Base-by-base conservation (phyloP, 2,113 vertebrate species). In the Gavia stellata region DNA sequence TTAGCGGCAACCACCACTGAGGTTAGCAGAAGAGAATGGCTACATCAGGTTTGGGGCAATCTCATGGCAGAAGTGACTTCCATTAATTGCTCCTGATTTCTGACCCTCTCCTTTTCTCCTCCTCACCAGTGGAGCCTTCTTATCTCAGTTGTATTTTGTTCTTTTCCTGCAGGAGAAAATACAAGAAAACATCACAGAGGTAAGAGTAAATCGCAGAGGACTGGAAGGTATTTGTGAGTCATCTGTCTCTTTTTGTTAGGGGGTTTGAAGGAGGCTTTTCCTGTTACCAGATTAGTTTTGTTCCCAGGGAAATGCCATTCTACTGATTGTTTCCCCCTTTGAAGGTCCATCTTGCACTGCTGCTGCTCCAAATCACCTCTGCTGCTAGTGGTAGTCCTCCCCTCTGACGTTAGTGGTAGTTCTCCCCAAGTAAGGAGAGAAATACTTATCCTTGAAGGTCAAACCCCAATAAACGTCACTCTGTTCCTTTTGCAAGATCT, bases 121-220 rank as follows among this genome's bases (percentile, higher is more conserved):
- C 14, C 44, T 93, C 38, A 15, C 18, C 44, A 59, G 12, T 49
- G 40, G 78, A 90, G 6, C 20, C 20, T 97, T 73, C 73, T 79
- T 74, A 93, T 92, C 97, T 97, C 94, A 97, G 89, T 65, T 88
- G 59, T 97, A 56, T 98, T 98, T 98, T 96, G 96, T 98, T 98
- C 86, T 98, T 98, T 98, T 97, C 96, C 97, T 97, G 93, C 98
- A 99, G 99, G 99, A 99, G 99, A 98, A 99, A 99, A 98, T 99
- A 99, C 97, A 99, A 99, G 99, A 99, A 99, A 99, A 99, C 99
- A 21, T 99, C 99, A 85, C 99, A 99, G 98, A 99, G 99, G 99
- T 99, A 99, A 99, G 99, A 97, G 59, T 83, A 40, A 95, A 86
- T 95, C 72, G 1, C 93, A 93, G 89, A 96, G 40, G 93, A 95